These are phyloP conservation scores for Donacobius atricapilla DNA, from an alignment of 2,113 vertebrate genomes.

Conservation along the genomic window DNA sequence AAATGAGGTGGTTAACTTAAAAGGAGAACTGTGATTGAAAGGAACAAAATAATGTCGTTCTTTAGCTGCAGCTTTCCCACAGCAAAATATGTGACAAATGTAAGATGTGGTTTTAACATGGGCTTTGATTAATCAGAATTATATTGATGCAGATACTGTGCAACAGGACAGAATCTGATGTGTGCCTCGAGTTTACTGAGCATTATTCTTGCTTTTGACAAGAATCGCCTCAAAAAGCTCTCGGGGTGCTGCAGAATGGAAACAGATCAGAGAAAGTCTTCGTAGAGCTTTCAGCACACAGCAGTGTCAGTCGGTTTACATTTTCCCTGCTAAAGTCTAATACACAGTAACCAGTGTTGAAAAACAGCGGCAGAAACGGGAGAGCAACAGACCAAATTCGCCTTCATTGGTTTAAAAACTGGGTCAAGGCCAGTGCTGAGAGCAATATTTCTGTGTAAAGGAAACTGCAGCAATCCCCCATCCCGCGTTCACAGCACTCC, in stretches of 20 bases:
- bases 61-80: background rate
- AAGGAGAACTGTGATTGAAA: background rate
- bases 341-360: background rate
- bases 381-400: background rate
- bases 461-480: rapidly evolving
- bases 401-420: background rate
- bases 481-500: background rate
- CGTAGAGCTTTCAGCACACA: background rate
- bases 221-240: background rate
- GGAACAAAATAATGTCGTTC: background rate
- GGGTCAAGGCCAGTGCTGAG: background rate
- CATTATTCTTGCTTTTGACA: background rate
- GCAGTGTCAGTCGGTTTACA: background rate
- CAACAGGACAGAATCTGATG: background rate
- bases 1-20: background rate
- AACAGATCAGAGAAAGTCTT: background rate
- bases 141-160: background rate
- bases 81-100: background rate
- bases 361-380: background rate
- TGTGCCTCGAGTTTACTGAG: background rate
- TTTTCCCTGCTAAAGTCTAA: background rate
- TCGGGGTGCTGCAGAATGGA: background rate
- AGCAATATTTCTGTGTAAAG: background rate
- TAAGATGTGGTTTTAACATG: background rate
- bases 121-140: background rate